Conservation (phyloP, 2,113 vertebrate genomes). For the Dicrurus megarhynchus region DNA sequence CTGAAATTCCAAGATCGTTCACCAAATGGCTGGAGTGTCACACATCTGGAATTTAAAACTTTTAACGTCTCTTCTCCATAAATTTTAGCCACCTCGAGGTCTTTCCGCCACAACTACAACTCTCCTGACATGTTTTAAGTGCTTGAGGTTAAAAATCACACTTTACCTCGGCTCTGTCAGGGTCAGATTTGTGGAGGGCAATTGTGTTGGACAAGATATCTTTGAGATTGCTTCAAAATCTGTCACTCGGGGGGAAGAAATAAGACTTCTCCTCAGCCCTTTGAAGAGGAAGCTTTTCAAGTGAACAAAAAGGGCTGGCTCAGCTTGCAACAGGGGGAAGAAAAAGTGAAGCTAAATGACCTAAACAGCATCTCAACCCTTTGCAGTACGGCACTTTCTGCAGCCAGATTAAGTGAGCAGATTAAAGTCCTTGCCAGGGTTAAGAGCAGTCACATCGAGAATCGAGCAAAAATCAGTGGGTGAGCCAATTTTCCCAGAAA, state of each 20-base stretch:
- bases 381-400: neutral
- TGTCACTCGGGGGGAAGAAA: neutral
- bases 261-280: neutral
- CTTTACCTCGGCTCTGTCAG: constrained; percentile 17
- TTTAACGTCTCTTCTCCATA: neutral
- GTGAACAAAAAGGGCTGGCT: constrained; percentile 36
- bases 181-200: constrained; percentile 55
- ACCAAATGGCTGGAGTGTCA: constrained; percentile 38
- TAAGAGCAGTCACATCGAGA: neutral
- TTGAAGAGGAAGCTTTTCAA: constrained; percentile 41
- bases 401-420: constrained; percentile 42
- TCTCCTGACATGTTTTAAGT: constrained; percentile 13
- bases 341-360: neutral
- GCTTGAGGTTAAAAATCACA: constrained; percentile 43
- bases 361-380: constrained; percentile 33
- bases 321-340: neutral
- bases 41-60: constrained; percentile 58
- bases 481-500: constrained; percentile 56
- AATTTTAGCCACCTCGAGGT: constrained; percentile 48
- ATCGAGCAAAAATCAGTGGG: neutral
- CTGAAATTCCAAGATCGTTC: neutral
- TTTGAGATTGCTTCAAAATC: neutral
- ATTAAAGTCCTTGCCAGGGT: neutral
- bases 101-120: neutral
- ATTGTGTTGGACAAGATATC: constrained; percentile 15